Conservation (phyloP, 2,888 invertebrate species). For the Apamea crenata region DNA sequence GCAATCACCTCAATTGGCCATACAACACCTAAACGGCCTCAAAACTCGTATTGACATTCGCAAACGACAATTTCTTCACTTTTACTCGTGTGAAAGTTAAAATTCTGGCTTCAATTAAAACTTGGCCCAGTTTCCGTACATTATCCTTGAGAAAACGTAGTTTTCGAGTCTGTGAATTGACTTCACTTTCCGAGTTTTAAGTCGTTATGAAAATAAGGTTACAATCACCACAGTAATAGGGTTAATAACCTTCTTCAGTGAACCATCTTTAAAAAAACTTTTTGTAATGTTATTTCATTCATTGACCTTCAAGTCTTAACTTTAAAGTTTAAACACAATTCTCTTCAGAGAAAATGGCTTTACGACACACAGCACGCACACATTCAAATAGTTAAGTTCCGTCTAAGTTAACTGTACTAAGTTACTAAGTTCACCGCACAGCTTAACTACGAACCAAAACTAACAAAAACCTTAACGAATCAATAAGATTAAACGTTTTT, state of each 20-base stretch:
- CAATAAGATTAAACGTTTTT: constrained; percentile 50
- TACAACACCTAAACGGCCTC: constrained; percentile 49
- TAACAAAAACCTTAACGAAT: constrained; percentile 48
- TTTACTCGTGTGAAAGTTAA: constrained; percentile 70
- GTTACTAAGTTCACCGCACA: constrained; percentile 57
- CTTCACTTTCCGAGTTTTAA: constrained; percentile 29
- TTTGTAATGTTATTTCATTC: constrained; percentile 24
- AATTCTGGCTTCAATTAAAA: constrained; percentile 66
- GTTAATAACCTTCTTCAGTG: constrained; percentile 42
- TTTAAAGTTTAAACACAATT: constrained; percentile 54
- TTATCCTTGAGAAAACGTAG: constrained; percentile 67
- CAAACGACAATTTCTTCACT: constrained; percentile 69
- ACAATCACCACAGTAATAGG: constrained; percentile 48
- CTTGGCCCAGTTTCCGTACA: constrained; percentile 64
- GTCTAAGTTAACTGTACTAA: constrained; percentile 67
- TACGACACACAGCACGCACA: constrained; percentile 39
- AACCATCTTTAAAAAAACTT: constrained; percentile 19
- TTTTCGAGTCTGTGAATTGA: constrained; percentile 54
- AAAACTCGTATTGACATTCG: constrained; percentile 62
- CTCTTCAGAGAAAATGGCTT: constrained; percentile 52
- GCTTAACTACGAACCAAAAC: constrained; percentile 38
- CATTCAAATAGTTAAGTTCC: constrained; percentile 52
- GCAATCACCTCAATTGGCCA: constrained; percentile 47
- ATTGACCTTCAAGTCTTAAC: constrained; percentile 46
- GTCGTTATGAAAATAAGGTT: constrained; percentile 30